Conservation (phyloP, 2,113 vertebrate species). For the Panthera tigris region DNA sequence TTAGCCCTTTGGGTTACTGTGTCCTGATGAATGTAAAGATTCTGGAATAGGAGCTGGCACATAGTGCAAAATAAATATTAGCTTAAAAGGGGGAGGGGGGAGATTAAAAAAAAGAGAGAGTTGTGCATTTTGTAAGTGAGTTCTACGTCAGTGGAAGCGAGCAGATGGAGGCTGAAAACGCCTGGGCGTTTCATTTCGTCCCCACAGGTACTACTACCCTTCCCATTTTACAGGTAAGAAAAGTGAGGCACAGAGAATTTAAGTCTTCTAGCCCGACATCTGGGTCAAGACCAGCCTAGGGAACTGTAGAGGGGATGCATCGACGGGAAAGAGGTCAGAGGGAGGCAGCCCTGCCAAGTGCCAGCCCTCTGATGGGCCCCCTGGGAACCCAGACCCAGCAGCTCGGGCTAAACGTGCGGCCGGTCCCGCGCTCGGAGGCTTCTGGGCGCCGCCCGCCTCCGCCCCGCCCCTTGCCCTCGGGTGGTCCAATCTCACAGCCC, state of each 20-base stretch:
- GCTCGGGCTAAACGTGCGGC: neutral
- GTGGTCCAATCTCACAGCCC: constrained; percentile 37
- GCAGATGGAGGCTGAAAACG: neutral
- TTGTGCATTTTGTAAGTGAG: neutral
- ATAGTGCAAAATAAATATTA: neutral
- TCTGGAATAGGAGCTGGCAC: neutral
- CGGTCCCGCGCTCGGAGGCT: neutral
- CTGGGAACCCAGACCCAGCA: neutral
- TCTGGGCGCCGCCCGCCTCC: constrained; percentile 26
- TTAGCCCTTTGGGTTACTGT: neutral
- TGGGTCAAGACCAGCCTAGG: neutral
- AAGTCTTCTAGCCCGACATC: neutral
- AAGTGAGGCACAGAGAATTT: neutral
- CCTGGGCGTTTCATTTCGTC: neutral
- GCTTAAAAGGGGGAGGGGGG: neutral
- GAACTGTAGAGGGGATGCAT: neutral
- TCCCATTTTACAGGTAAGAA: neutral
- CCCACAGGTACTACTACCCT: neutral
- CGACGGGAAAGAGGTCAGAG: neutral
- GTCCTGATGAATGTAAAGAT: neutral
- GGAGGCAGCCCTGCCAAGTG: neutral
- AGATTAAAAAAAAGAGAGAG: neutral
- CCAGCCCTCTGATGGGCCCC: neutral
- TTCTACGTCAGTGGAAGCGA: neutral
- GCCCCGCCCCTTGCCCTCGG: neutral